Base-by-base conservation (phyloP, 2,797 vertebrate species). In the Hoplostethus mediterraneus region DNA sequence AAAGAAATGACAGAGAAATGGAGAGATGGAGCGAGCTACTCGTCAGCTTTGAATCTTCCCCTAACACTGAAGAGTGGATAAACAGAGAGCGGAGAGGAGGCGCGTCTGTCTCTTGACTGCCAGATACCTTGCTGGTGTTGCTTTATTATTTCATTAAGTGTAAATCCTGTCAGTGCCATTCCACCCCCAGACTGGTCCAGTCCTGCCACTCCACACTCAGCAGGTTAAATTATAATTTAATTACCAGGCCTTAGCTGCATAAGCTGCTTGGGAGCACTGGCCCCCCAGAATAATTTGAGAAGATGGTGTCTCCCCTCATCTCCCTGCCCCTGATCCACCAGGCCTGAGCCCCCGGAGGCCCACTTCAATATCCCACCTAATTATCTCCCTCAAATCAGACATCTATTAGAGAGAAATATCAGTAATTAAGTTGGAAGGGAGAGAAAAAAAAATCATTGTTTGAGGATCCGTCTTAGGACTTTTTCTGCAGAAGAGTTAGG, bases 111-210 rank as follows among this genome's bases (percentile, higher is more conserved):
- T 89, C 84, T 81, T 80, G 81, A 84, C 83, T 92, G 86, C 91
- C 92, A 91, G 93, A 94, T 89, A 91, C 93, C 93, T 95, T 90
- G 88, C 93, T 91, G 94, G 71, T 87, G 87, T 89, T 92, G 91
- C 96, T 96, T 97, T 98, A 98, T 98, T 97, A 97, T 97, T 98
- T 97, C 96, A 97, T 98, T 97, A 97, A 96, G 96, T 96, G 95
- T 96, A 97, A 95, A 95, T 95, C 94, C 93, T 94, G 92, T 92
- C 91, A 93, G 89, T 90, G 92, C 85, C 85, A 95, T 95, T 92
- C 92, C 94, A 93, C 95, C 95, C 95, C 93, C 93, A 95, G 89
- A 76, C 91, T 86, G 91, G 94, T 95, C 94, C 94, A 94, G 94
- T 85, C 94, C 94, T 95, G 95, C 95, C 93, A 95, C 94, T 95